Percentiles rank a stretch among this genome's conserved stretches.
phyloP scores from a whole-genome alignment of 2,888 invertebrate species.

The Drosophila prolongata region DNA sequence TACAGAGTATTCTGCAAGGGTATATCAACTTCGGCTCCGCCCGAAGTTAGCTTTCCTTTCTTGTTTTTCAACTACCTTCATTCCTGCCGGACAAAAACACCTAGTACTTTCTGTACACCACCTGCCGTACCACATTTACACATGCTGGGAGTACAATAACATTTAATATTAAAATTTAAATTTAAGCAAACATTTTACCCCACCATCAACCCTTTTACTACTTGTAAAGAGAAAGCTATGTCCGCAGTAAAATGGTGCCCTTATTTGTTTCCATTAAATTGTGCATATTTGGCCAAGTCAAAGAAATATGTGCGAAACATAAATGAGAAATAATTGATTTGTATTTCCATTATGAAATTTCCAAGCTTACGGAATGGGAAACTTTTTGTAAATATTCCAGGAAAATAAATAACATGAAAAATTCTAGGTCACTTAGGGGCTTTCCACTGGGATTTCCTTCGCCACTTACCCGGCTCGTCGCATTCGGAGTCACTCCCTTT shows the following conservation, averaged over 20 bases:
- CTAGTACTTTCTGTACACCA: too few relatives aligned
- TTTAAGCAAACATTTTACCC: slow-evolving; percentile 3
- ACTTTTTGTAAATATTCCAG: not conserved
- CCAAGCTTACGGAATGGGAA: not conserved
- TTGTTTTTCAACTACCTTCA: too few relatives aligned
- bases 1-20: too few relatives aligned
- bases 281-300: not conserved
- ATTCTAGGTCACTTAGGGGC: slow-evolving; percentile 8
- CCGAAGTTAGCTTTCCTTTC: too few relatives aligned
- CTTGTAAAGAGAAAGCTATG: too few relatives aligned
- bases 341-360: not conserved
- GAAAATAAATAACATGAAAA: slow-evolving; percentile 1
- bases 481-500: slow-evolving; percentile 4
- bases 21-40: too few relatives aligned
- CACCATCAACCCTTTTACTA: too few relatives aligned
- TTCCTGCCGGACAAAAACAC: too few relatives aligned
- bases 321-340: slow-evolving; percentile 1
- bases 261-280: not conserved
- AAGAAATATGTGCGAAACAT: slow-evolving; percentile 1
- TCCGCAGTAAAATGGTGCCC: too few relatives aligned
- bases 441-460: slow-evolving; percentile 6
- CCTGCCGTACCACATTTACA: not conserved
- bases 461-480: slow-evolving; percentile 22
- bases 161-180: slow-evolving; percentile 21
- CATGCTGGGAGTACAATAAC: slow-evolving; percentile 1